Conservation (phyloP, 2,888 invertebrate species). For the Pterobdella sp. region DNA sequence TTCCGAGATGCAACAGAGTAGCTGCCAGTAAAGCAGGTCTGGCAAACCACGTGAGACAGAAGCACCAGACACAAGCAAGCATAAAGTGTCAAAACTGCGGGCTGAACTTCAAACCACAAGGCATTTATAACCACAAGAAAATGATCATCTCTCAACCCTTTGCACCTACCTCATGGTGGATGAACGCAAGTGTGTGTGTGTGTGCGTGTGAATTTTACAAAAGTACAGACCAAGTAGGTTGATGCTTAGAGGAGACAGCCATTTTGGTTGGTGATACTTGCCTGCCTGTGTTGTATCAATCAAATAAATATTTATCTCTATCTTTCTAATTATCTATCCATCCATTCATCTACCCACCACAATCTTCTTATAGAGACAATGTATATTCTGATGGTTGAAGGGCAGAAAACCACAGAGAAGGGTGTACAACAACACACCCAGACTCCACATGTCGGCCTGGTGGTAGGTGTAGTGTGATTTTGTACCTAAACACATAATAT, state of each 20-base stretch:
- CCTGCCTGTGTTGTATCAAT: conserved; percentile 57
- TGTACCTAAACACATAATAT: background rate
- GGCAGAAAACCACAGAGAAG: conserved; percentile 69
- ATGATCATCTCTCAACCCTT: too few relatives aligned
- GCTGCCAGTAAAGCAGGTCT: too few relatives aligned
- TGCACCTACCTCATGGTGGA: too few relatives aligned
- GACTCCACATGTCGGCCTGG: conserved; percentile 72
- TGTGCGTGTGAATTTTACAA: background rate
- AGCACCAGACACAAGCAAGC: too few relatives aligned
- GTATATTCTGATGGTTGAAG: conserved; percentile 69
- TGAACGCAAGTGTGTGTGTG: background rate
- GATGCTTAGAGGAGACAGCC: conserved; percentile 60
- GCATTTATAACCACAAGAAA: too few relatives aligned
- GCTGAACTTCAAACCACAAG: too few relatives aligned
- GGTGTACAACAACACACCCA: conserved; percentile 72
- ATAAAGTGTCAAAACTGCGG: too few relatives aligned
- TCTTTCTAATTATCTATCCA: background rate
- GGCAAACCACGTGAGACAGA: too few relatives aligned
- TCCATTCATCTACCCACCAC: conserved; percentile 53
- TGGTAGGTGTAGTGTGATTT: conserved; percentile 28
- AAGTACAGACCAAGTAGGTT: conserved; percentile 36
- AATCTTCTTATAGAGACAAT: conserved; percentile 65
- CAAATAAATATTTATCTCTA: background rate
- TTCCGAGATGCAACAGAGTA: too few relatives aligned
- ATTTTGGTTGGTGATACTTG: conserved; percentile 63